Percentiles rank a stretch among this genome's conserved stretches.
phyloP scores from a whole-genome alignment of 2,113 vertebrate genomes.

The Mionectes macconnelli region DNA sequence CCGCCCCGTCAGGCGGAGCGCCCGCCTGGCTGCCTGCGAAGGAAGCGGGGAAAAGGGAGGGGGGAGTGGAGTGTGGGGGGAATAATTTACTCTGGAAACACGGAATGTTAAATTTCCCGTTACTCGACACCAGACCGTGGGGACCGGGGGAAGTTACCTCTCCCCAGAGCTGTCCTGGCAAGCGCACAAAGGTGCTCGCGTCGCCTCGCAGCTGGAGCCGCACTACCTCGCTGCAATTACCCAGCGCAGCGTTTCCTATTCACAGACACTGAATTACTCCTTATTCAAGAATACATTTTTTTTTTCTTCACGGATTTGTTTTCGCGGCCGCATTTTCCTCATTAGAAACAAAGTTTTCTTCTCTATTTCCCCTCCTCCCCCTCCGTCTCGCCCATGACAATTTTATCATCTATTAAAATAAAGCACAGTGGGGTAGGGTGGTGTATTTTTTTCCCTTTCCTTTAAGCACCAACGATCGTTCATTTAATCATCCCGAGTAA shows the following conservation, averaged over 20 bases:
- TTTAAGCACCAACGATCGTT: neutral
- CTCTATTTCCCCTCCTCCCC: fast-evolving
- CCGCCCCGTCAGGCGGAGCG: neutral
- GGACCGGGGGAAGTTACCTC: neutral
- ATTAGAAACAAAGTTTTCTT: constrained; percentile 50
- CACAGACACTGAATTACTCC: neutral
- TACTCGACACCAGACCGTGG: neutral
- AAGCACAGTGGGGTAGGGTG: neutral
- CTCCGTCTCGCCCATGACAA: neutral
- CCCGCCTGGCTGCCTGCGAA: neutral
- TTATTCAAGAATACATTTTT: neutral
- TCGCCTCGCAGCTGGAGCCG: constrained; percentile 32
- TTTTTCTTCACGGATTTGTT: neutral
- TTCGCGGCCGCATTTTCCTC: constrained; percentile 49
- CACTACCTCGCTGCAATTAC: constrained; percentile 16
- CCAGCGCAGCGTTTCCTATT: neutral
- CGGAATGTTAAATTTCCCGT: neutral
- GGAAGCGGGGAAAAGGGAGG: neutral
- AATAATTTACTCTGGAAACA: neutral
- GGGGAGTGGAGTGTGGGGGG: too few species aligned
- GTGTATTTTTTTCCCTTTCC: neutral
- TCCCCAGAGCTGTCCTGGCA: constrained; percentile 18
- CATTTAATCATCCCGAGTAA: neutral
- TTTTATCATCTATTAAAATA: neutral
- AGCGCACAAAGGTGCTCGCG: neutral